Evolutionary conservation across 2,113 vertebrate species (phyloP).

Genomic region (Tylochromis polylepis): DNA sequence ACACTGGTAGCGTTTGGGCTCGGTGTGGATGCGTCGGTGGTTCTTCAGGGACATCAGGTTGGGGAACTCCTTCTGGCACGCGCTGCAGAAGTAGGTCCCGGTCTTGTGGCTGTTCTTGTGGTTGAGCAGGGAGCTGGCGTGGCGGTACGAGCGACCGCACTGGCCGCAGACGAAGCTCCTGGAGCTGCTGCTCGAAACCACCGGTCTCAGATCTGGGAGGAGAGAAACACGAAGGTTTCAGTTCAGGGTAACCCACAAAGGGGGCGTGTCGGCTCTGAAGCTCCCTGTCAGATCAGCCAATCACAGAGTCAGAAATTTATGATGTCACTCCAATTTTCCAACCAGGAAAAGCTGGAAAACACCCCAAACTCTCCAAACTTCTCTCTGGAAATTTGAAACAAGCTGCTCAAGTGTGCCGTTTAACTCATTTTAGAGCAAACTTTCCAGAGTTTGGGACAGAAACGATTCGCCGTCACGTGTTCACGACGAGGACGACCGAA

Average conservation of each 20-base stretch:
- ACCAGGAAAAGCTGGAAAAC: neutral
- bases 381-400: neutral
- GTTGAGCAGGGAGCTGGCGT: constrained; percentile 74
- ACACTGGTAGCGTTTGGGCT: constrained; percentile 80
- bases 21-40: constrained; percentile 73
- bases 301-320: neutral
- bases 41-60: constrained; percentile 65
- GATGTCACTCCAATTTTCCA: neutral
- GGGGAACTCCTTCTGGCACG: constrained; percentile 74
- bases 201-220: constrained; percentile 27
- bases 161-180: constrained; percentile 57
- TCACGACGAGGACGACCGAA: neutral
- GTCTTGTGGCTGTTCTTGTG: constrained; percentile 78
- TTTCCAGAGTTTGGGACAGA: neutral
- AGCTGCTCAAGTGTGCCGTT: neutral
- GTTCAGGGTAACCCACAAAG: neutral
- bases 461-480: neutral
- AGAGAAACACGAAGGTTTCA: constrained; percentile 6
- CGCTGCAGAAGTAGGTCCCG: constrained; percentile 69
- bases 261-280: neutral
- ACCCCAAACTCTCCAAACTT: neutral
- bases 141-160: constrained; percentile 69
- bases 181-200: neutral
- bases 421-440: neutral
- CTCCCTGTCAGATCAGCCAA: neutral